Evolutionary conservation across 2,113 vertebrate species (phyloP).

Genomic region (Brienomyrus brachyistius): DNA sequence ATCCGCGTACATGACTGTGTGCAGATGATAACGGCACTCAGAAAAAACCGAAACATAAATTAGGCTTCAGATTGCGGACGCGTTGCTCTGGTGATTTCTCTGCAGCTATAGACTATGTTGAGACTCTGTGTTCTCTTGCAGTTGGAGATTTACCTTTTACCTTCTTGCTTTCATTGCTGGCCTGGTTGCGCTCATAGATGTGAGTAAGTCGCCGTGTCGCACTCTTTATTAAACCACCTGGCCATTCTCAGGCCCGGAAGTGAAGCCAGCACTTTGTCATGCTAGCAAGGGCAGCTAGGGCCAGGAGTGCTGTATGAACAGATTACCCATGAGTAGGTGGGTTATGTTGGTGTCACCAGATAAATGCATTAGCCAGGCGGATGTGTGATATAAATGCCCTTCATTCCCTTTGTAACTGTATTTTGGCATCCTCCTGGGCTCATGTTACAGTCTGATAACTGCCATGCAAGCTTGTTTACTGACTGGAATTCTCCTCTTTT

Average conservation of each 20-base stretch:
- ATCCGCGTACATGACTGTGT: background rate
- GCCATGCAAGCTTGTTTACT: constrained; percentile 20
- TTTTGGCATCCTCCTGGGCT: background rate
- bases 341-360: background rate
- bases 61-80: background rate
- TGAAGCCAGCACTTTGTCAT: background rate
- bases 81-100: constrained; percentile 10
- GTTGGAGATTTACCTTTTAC: constrained; percentile 98
- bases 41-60: background rate
- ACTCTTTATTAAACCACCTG: background rate
- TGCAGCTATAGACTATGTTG: constrained; percentile 19
- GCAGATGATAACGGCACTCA: background rate
- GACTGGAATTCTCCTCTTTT: constrained; percentile 13
- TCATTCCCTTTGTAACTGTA: background rate
- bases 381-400: background rate
- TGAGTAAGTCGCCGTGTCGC: constrained; percentile 60
- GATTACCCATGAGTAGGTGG: background rate
- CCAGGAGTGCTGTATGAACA: background rate
- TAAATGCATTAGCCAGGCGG: background rate
- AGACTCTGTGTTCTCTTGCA: constrained; percentile 65
- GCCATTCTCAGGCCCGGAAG: background rate
- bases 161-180: constrained; percentile 90
- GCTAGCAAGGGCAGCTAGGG: background rate
- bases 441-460: background rate
- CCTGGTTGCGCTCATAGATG: constrained; percentile 79